Evolutionary conservation across 2,797 vertebrate genomes (phyloP), one percentile per base, ranked within the genome.

Genomic region (Saxicola maurus): DNA sequence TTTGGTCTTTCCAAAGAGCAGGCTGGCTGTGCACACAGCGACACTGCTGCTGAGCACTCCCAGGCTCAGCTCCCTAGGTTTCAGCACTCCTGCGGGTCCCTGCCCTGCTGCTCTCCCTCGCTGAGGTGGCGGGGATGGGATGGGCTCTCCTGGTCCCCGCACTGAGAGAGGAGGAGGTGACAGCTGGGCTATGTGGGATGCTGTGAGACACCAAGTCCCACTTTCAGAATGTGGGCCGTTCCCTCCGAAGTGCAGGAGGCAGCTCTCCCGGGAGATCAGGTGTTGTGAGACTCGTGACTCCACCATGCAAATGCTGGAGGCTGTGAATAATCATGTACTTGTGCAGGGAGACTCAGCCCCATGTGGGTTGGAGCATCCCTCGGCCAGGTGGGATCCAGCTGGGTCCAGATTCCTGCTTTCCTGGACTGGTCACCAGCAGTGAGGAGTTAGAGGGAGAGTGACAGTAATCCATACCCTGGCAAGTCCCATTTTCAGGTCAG

Each of bases 221-320:
- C 90, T 94, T 93, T 92, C 4, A 13, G 45, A 82, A 88, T 90
- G 90, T 92, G 95, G 94, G 95, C 86, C 88, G 86, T 86, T 84
- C 94, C 90, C 90, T 94, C 90, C 33, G 7, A 79, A 73, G 87
- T 74, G 51, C 91, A 91, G 91, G 92, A 95, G 92, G 87, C 93
- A 93, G 91, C 79, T 94, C 93, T 94, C 92, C 87, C 25, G 37
- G 87, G 94, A 95, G 94, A 93, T 95, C 94, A 92, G 91, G 90
- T 94, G 92, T 88, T 88, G 93, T 77, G 93, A 95, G 90, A 80
- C 92, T 95, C 93, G 94, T 93, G 90, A 94, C 93, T 94, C 40
- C 81, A 77, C 84, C 86, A 91, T 91, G 92, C 94, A 93, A 92
- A 94, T 87, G 90, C 57, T 77, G 87, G 59, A 76, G 82, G 76